Evolutionary conservation across 2,888 invertebrate genomes (phyloP).

Genomic region (Limnephilus auricula): DNA sequence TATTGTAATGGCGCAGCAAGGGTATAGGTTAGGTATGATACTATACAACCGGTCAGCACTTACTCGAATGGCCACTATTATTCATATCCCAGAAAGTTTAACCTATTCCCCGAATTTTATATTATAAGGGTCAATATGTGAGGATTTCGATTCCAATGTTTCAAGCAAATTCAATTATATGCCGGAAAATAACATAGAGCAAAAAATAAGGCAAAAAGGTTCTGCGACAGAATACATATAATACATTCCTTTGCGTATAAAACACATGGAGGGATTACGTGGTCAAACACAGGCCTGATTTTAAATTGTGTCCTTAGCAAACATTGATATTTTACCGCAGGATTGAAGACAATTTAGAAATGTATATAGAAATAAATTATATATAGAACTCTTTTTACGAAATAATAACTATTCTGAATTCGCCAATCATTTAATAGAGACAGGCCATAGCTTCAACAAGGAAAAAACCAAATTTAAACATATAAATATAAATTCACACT

Average conservation of each 20-base stretch:
- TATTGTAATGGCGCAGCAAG: background rate
- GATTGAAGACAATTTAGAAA: too few relatives aligned
- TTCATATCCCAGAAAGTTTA: constrained; percentile 9
- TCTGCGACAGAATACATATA: background rate
- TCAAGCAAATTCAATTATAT: constrained; percentile 39
- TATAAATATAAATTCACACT: too few relatives aligned
- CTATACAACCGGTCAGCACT: constrained; percentile 12
- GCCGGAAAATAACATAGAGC: background rate
- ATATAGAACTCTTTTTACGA: too few relatives aligned
- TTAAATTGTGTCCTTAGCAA: background rate
- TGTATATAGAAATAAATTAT: too few relatives aligned
- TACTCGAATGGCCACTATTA: constrained; percentile 2
- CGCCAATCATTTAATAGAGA: too few relatives aligned
- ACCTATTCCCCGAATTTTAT: constrained; percentile 2
- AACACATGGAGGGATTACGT: background rate
- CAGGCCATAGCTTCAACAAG: too few relatives aligned
- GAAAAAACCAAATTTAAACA: too few relatives aligned
- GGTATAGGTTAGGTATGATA: background rate
- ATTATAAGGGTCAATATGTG: constrained; percentile 13
- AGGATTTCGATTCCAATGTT: constrained; percentile 31
- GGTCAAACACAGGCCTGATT: background rate
- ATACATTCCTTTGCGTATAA: background rate
- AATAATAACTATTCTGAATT: too few relatives aligned
- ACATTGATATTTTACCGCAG: too few relatives aligned
- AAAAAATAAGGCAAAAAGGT: constrained; percentile 4